phyloP scores from a whole-genome alignment of 2,888 invertebrate genomes.

The Leucophenga montana region DNA sequence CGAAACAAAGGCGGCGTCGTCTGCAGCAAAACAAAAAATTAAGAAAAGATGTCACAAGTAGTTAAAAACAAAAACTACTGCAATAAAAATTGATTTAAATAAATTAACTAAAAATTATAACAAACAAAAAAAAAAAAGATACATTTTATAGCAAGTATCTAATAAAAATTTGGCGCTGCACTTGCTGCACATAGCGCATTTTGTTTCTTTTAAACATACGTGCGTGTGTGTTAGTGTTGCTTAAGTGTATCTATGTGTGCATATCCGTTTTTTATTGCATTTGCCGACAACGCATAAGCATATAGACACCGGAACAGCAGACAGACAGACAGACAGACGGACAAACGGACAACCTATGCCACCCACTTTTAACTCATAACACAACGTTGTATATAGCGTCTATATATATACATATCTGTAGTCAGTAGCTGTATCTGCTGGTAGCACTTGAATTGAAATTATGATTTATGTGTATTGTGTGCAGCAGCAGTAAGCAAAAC shows the following conservation, averaged over 20 bases:
- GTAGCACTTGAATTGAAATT: conserved; percentile 25
- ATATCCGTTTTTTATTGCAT: conserved; percentile 23
- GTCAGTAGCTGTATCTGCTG: conserved; percentile 1
- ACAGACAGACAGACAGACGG: background rate
- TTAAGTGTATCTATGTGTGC: background rate
- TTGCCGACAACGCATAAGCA: conserved; percentile 1
- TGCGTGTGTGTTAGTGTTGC: background rate
- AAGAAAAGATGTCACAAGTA: no score
- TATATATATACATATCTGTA: no score
- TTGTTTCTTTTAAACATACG: background rate
- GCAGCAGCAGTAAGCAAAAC: background rate
- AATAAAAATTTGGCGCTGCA: conserved; percentile 20
- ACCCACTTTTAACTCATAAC: background rate
- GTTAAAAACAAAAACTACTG: no score
- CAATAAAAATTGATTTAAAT: no score
- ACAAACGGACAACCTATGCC: background rate
- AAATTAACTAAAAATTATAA: no score
- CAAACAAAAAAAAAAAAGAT: no score
- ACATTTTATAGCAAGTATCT: no score
- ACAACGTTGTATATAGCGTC: no score
- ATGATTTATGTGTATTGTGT: conserved; percentile 29
- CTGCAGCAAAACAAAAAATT: no score
- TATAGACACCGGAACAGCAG: conserved; percentile 4
- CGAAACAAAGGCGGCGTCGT: no score
- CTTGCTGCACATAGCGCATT: background rate